Base-by-base conservation (phyloP, 2,113 vertebrate species). In the Pongo abelii region DNA sequence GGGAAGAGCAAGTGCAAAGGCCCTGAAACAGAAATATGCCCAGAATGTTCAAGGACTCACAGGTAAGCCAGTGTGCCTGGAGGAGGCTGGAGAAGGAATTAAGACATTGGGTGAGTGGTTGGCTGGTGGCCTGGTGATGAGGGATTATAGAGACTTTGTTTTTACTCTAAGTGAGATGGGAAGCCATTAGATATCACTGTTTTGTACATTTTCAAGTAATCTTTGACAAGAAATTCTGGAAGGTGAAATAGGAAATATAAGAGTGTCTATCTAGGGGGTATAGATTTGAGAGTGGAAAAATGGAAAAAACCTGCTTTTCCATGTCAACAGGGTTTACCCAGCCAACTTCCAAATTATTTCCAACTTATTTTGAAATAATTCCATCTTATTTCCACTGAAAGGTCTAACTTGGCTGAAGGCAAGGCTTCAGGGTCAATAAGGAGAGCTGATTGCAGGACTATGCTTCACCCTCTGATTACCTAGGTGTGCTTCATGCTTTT, bases 141-240 rank as follows among this genome's bases (percentile, higher is more conserved):
- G 10, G 17, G 17, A 8, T 22, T 74, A 5, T 7, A 64, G 32
- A 61, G 48, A 52, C 1, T 72, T 30, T 46, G 22, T 12, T 81
- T 92, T 59, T 77, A 94, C 30, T 94, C 10, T 80, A 52, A 75
- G 43, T 77, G 75, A 85, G 48, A 67, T 32, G 17, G 6, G 46
- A 74, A 74, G 23, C 25, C 35, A 48, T 61, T 61, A 18, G 27
- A 12, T 40, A 46, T 2, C 18, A 91, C 16, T 50, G 1, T 52
- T 92, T 55, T 32, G 18, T 74, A 77, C 2, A 35, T 20, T 59
- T 91, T 25, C 35, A 94, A 52, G 20, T 30, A 48, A 43, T 83
- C 77, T 93, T 87, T 97, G 22, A 40, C 78, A 78, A 72, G n/a
- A 91, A 86, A 48, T 17, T 20, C 83, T 48, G 13, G 16, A 84